Conservation (phyloP, 64 coral and sea anemone genomes). For the Montipora capricornis region DNA sequence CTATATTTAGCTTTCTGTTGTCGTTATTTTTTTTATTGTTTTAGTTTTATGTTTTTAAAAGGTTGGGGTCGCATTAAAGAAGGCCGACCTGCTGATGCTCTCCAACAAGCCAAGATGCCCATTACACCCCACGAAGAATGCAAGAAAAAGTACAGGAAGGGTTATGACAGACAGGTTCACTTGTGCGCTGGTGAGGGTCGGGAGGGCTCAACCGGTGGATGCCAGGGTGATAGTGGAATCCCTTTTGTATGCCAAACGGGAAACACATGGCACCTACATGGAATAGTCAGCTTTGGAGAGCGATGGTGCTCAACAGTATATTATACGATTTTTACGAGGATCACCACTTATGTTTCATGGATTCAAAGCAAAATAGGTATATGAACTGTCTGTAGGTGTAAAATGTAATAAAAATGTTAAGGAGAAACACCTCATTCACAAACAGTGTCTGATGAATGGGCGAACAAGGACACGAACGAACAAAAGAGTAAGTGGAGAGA, state of each 20-base stretch:
- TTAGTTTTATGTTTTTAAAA: not conserved
- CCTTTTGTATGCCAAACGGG: constrained; percentile 72
- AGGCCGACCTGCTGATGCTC: constrained; percentile 35
- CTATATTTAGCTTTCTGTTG: too few species aligned
- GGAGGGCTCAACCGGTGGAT: constrained; percentile 49
- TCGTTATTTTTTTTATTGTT: too few species aligned
- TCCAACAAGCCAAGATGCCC: constrained; percentile 66
- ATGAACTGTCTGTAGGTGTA: too few species aligned
- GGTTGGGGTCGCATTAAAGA: constrained; percentile 68
- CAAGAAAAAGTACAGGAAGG: constrained; percentile 51
- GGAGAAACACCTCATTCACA: too few species aligned
- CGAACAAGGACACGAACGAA: too few species aligned
- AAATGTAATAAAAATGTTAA: too few species aligned
- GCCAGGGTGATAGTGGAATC: constrained; percentile 72
- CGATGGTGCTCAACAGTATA: constrained; percentile 65
- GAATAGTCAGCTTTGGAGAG: constrained; percentile 79
- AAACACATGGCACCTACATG: constrained; percentile 71
- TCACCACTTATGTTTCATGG: constrained; percentile 60
- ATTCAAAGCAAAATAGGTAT: constrained; percentile 44
- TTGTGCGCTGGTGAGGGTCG: constrained; percentile 66
- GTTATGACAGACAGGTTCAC: constrained; percentile 48
- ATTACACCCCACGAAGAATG: constrained; percentile 56
- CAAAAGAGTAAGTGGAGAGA: too few species aligned
- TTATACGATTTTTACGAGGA: constrained; percentile 82
- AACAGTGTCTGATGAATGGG: too few species aligned